These are phyloP conservation scores for Pristiophorus japonicus DNA, from an alignment of 2,113 vertebrate species.

Conservation along the genomic window DNA sequence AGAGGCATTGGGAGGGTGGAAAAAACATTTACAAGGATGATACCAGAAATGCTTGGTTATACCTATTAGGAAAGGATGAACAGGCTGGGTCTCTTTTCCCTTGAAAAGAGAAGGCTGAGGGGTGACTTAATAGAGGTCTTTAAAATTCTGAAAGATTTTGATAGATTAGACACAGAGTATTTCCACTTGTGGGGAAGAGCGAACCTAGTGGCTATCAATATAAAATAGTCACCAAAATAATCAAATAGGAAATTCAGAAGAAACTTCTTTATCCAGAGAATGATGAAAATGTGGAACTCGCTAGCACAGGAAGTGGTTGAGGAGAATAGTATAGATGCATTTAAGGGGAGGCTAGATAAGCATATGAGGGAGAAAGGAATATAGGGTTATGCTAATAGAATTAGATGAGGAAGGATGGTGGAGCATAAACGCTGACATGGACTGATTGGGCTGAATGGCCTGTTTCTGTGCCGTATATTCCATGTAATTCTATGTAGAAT, in stretches of 20 bases:
- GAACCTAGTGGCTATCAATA: too few relatives aligned
- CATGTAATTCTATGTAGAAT: not conserved
- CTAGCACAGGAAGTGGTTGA: not conserved
- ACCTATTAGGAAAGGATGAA: too few relatives aligned
- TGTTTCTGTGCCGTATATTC: not conserved
- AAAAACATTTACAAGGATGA: too few relatives aligned
- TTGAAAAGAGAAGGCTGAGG: too few relatives aligned
- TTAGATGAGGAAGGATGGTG: not conserved
- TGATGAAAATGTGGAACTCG: not conserved
- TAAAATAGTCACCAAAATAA: not conserved
- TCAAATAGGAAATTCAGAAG: not conserved
- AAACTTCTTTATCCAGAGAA: not conserved
- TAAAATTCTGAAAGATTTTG: too few relatives aligned
- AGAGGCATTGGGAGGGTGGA: too few relatives aligned
- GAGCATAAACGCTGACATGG: not conserved
- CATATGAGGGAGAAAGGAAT: not conserved
- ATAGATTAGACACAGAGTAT: too few relatives aligned
- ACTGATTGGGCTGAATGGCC: not conserved
- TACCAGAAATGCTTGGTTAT: too few relatives aligned
- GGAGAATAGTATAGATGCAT: not conserved
- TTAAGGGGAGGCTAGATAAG: not conserved
- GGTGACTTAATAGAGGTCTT: too few relatives aligned
- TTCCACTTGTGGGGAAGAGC: too few relatives aligned
- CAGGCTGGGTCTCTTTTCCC: too few relatives aligned
- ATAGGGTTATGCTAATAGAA: not conserved